phyloP scores from a whole-genome alignment of 2,113 vertebrate genomes.

The cat (Felis catus) region DNA sequence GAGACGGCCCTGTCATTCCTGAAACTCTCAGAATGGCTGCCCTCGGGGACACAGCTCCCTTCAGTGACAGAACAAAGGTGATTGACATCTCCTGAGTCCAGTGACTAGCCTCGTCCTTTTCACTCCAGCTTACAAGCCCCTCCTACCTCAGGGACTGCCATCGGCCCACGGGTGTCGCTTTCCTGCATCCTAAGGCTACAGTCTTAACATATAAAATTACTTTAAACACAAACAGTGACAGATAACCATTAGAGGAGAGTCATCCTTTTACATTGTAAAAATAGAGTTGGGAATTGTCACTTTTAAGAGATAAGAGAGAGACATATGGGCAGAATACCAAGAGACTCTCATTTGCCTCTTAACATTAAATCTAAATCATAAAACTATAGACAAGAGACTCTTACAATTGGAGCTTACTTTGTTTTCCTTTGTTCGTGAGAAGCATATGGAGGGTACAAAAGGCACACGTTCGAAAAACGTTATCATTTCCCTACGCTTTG shows the following conservation, averaged over 20 bases:
- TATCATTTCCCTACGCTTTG: not conserved
- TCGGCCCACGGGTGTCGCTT: not conserved
- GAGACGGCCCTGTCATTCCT: not conserved
- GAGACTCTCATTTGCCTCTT: slow-evolving; percentile 64
- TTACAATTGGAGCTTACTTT: slow-evolving; percentile 23
- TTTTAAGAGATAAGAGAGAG: slow-evolving; percentile 66
- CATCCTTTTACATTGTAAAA: slow-evolving; percentile 55
- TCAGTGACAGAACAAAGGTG: not conserved
- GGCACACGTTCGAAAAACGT: not conserved
- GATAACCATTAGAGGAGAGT: slow-evolving; percentile 55
- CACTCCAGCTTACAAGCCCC: not conserved
- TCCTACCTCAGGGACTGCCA: not conserved
- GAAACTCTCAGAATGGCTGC: not conserved
- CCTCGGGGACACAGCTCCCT: not conserved
- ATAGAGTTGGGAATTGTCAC: slow-evolving; percentile 67
- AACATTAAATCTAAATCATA: slow-evolving; percentile 69
- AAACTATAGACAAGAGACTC: slow-evolving; percentile 16
- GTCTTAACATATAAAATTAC: slow-evolving; percentile 45
- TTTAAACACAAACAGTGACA: slow-evolving; percentile 57
- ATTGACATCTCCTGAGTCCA: not conserved
- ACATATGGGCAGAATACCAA: slow-evolving; percentile 56
- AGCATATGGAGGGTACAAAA: not conserved
- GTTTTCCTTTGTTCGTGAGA: slow-evolving; percentile 38
- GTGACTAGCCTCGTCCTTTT: not conserved
- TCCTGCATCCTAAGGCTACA: not conserved